Base-by-base conservation (phyloP, 1,140 invertebrate genomes). In the Luehdorfia chinensis region DNA sequence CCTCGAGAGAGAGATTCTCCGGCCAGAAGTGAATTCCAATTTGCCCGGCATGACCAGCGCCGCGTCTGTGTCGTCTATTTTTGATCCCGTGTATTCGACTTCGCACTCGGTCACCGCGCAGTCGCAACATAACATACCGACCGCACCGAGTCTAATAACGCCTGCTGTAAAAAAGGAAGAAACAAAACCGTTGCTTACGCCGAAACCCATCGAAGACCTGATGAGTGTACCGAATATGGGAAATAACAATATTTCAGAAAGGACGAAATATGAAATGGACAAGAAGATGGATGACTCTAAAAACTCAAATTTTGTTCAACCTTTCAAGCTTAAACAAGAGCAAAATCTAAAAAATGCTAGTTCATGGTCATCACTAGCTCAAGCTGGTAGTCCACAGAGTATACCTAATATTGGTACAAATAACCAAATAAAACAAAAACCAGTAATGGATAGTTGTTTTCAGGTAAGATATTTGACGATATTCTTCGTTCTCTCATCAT, bases 321-420 rank as follows among this genome's bases (percentile, higher is more conserved):
- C 90, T 12, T 92, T 93, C 51, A 93, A 92, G 63, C 73, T 80
- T 59, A 92, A 90, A 76, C 90, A 90, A 45, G 92, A 94, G 53
- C 90, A 92, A 52, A 93, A 94, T 78, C 88, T 95, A 13, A 97
- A 97, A 72, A 97, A 97, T 79, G 93, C 94, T 9, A 95, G 92
- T 46, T 96, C 95, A 0, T 98, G 97, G 97, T 97, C 95, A 0
- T 96, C 94, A 47, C 76, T 98, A 37, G 95, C 95, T 0, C 94
- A 94, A 76, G 92, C 93, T 25, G 92, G 91, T 31, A 93, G 94
- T 66, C 93, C 94, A 11, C 90, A 92, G 62, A 89, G 89, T 63
- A 85, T 79, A 64, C 88, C 70, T 74, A 90, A 23, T 51, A 87
- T 57, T 71, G 88, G 75, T 66, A 89, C 77, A 75, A 89, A 84